Percentiles rank a stretch among this genome's conserved stretches.
Conservation (phyloP, 2,797 vertebrate species). For the Sebastes aleutianus region DNA sequence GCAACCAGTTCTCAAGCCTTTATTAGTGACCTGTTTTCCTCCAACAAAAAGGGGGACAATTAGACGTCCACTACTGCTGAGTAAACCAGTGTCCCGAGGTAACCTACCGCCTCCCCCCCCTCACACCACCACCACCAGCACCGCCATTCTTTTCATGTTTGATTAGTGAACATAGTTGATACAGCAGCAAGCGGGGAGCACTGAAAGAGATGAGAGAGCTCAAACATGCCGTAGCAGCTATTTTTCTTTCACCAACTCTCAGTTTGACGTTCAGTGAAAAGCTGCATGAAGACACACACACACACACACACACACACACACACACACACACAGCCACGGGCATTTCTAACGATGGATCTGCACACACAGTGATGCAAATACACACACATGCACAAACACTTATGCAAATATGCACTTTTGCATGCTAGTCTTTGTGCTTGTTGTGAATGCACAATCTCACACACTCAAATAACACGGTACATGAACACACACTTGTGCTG, state of each 20-base stretch:
- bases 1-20: neutral
- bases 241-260: constrained; percentile 27
- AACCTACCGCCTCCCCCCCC: neutral
- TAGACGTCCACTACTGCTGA: constrained; percentile 5
- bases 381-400: neutral
- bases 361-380: neutral
- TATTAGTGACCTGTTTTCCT: constrained; percentile 1
- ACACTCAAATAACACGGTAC: neutral
- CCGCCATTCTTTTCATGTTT: constrained; percentile 44
- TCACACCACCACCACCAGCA: neutral
- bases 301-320: constrained; percentile 24
- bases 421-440: neutral
- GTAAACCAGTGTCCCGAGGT: constrained; percentile 24
- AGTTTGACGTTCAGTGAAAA: constrained; percentile 15
- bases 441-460: neutral
- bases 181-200: constrained; percentile 1
- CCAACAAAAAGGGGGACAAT: neutral
- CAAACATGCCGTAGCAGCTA: constrained; percentile 36
- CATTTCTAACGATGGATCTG: neutral
- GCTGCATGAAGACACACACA: neutral
- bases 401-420: constrained; percentile 1
- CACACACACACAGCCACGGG: neutral
- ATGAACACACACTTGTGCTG: neutral
- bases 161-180: constrained; percentile 53
- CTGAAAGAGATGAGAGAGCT: constrained; percentile 32